Conservation (phyloP, 2,113 vertebrate species). For the Archocentrus centrarchus region DNA sequence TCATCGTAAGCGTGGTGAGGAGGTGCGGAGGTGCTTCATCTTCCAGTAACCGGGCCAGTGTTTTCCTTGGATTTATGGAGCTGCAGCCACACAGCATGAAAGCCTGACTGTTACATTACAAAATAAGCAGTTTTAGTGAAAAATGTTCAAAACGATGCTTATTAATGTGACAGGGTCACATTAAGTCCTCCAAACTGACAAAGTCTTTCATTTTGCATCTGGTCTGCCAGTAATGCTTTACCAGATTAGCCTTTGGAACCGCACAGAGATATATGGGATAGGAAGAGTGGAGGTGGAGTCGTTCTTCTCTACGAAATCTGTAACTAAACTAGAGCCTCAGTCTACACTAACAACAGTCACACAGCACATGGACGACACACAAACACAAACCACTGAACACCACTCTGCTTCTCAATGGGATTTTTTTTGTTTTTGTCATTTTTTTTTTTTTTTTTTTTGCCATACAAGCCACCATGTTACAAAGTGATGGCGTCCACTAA, state of each 20-base stretch:
- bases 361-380: slow-evolving; percentile 93
- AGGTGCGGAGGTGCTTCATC: slow-evolving; percentile 1
- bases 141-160: background rate
- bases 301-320: slow-evolving; percentile 75
- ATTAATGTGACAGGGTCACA: background rate
- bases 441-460: slow-evolving; percentile 37
- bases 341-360: slow-evolving; percentile 90
- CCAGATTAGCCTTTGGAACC: slow-evolving; percentile 45
- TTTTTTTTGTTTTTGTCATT: slow-evolving; percentile 42
- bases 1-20: background rate
- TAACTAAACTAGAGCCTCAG: slow-evolving; percentile 87
- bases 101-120: slow-evolving; percentile 15
- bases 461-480: slow-evolving; percentile 89
- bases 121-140: slow-evolving; percentile 7
- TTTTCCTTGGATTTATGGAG: background rate
- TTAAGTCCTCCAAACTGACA: background rate
- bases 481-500: slow-evolving; percentile 90
- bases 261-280: slow-evolving; percentile 15
- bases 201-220: slow-evolving; percentile 23
- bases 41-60: background rate
- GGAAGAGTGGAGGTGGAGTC: slow-evolving; percentile 66
- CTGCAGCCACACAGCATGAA: slow-evolving; percentile 2
- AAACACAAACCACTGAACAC: slow-evolving; percentile 93
- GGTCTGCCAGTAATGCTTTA: slow-evolving; percentile 18
- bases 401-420: slow-evolving; percentile 88